Evolutionary conservation across 2,888 invertebrate species (phyloP), one percentile per base, ranked within the genome.

Genomic region (Cephus pulcher): DNA sequence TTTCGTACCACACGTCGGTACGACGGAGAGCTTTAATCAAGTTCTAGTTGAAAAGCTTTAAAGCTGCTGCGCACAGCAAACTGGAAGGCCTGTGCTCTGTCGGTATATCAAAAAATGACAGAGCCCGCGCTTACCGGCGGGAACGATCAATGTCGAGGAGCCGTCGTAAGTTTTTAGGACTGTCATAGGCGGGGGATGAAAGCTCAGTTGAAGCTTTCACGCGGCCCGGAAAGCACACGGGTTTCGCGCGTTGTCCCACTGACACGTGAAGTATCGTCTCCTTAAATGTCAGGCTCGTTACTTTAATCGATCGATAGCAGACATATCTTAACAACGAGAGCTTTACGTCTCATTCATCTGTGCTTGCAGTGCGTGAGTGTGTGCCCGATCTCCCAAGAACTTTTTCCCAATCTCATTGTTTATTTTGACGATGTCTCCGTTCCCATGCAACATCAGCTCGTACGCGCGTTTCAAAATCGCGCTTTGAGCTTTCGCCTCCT

Each of bases 131-230:
- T 34, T 74, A 74, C 12, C 74, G 74, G 33, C 74, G 15, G 34
- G 12, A n/a, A 33, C 74, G 35, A 74, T 74, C 74, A 34, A 74
- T 74, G n/a, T 12, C 15, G 74, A 34, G 74, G 34, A 74, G 35
- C 11, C n/a, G 15, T 37, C 74, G 34, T 30, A 34, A 33, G 74
- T 34, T 74, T 74, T 74, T 34, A 34, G 74, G 74, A 11, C n/a
- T 74, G 34, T 23, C 15, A 35, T 70, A 75, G 75, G 77, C 84
- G 83, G 85, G 87, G 85, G 87, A 86, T 82, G 89, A 87, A 89
- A 90, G 87, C 86, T 90, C 90, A 91, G 90, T 91, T 86, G 87
- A 83, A 86, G 89, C 85, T 89, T 86, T 85, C 85, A 87, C 89
- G 89, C 89, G 88, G 84, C 85, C 83, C 86, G 84, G 86, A 83